Percentiles rank a stretch among this genome's conserved stretches.
phyloP scores from a whole-genome alignment of 2,113 vertebrate genomes.

The Aix galericulata region DNA sequence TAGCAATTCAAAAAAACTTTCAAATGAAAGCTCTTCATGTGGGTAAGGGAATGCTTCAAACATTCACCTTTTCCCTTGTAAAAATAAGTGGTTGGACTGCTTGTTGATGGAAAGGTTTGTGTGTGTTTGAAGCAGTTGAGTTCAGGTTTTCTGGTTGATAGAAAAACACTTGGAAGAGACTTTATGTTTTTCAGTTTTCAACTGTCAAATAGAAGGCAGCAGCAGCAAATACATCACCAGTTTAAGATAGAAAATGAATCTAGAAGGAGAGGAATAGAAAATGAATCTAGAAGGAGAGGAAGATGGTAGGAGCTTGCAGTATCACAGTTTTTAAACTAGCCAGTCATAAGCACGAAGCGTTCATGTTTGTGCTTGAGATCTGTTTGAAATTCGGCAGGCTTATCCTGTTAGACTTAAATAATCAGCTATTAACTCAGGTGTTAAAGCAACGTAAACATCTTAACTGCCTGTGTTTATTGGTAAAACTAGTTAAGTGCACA shows the following conservation, averaged over 20 bases:
- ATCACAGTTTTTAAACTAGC: neutral
- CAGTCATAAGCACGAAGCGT: neutral
- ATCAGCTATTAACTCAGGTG: neutral
- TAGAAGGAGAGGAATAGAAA: neutral
- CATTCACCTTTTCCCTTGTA: neutral
- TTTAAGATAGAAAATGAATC: neutral
- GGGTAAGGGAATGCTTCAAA: neutral
- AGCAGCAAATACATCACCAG: neutral
- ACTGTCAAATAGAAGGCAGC: neutral
- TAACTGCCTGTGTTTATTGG: neutral
- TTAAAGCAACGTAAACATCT: neutral
- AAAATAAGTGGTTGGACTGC: neutral
- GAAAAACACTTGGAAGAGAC: neutral
- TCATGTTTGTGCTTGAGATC: neutral
- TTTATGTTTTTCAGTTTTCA: neutral
- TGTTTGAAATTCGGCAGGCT: neutral
- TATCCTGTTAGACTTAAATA: neutral
- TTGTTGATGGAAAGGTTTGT: no score
- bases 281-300: neutral
- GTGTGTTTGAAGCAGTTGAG: neutral
- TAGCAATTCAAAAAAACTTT: neutral
- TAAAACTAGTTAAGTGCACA: neutral
- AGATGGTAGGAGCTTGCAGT: neutral
- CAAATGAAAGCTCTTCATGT: neutral
- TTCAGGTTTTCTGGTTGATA: neutral